Conservation (phyloP, 2,797 vertebrate genomes). For the Poecilia gillii region DNA sequence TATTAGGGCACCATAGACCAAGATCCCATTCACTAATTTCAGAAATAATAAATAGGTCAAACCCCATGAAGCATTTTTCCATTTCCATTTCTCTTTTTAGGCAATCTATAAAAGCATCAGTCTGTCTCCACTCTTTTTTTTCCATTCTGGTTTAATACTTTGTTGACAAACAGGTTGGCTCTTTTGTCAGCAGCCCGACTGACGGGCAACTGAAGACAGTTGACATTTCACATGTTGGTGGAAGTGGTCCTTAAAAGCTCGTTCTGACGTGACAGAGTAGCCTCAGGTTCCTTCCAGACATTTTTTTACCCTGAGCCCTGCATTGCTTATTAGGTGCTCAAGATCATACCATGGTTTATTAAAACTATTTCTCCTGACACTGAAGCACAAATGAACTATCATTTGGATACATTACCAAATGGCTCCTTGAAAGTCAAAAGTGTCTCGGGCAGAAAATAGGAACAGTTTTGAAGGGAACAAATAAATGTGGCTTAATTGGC, state of each 20-base stretch:
- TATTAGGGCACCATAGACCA: neutral
- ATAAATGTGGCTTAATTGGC: constrained; percentile 17
- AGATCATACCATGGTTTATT: constrained; percentile 35
- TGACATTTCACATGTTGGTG: constrained; percentile 54
- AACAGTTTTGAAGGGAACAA: constrained; percentile 1
- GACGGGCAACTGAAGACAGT: constrained; percentile 51
- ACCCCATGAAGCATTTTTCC: neutral
- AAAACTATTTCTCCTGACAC: constrained; percentile 2
- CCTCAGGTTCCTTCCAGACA: constrained; percentile 48
- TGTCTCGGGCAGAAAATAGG: neutral
- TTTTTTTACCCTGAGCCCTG: constrained; percentile 24
- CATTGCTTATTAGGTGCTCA: constrained; percentile 17
- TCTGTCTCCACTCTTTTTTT: neutral
- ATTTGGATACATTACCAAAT: constrained; percentile 14
- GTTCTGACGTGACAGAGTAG: constrained; percentile 53
- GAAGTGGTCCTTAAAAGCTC: constrained; percentile 69
- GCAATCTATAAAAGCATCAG: neutral
- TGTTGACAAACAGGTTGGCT: constrained; percentile 21
- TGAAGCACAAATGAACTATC: constrained; percentile 8
- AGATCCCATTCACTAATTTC: neutral
- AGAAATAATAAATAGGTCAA: neutral
- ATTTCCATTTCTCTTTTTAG: neutral
- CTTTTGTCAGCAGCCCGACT: constrained; percentile 30
- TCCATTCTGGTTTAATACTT: constrained; percentile 27
- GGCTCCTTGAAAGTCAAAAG: neutral